These are phyloP conservation scores for Dryomyza anilis DNA, from an alignment of 2,888 invertebrate genomes.

Conservation along the genomic window DNA sequence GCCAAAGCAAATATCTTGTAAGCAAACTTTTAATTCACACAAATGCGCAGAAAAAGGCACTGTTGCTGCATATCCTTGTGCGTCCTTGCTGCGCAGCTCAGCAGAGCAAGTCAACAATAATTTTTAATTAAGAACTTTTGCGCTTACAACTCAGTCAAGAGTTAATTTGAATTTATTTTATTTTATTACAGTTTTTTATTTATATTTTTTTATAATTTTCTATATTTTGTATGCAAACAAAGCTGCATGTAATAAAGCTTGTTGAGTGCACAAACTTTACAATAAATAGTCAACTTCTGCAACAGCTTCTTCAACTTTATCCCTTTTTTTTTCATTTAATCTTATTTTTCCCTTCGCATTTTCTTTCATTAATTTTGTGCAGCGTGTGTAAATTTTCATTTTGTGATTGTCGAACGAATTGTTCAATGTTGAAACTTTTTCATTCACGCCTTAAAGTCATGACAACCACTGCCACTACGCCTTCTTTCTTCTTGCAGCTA, in stretches of 20 bases:
- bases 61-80: not conserved
- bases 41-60: no score
- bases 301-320: not conserved
- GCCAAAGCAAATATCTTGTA: no score
- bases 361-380: not conserved
- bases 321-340: not conserved
- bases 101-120: constrained; percentile 38
- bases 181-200: no score
- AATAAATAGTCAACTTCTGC: constrained; percentile 10
- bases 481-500: no score
- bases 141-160: not conserved
- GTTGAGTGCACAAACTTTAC: not conserved
- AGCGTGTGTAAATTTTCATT: no score
- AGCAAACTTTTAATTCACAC: no score
- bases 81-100: not conserved
- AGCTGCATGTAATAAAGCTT: constrained; percentile 5
- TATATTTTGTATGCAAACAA: not conserved
- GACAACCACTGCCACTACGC: not conserved
- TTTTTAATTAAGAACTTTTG: constrained; percentile 42
- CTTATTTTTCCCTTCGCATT: not conserved
- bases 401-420: not conserved
- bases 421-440: not conserved
- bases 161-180: constrained; percentile 6
- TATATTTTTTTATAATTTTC: no score
- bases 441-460: not conserved